Base-by-base conservation (phyloP, 2,113 vertebrate species). In the Saccopteryx bilineata region DNA sequence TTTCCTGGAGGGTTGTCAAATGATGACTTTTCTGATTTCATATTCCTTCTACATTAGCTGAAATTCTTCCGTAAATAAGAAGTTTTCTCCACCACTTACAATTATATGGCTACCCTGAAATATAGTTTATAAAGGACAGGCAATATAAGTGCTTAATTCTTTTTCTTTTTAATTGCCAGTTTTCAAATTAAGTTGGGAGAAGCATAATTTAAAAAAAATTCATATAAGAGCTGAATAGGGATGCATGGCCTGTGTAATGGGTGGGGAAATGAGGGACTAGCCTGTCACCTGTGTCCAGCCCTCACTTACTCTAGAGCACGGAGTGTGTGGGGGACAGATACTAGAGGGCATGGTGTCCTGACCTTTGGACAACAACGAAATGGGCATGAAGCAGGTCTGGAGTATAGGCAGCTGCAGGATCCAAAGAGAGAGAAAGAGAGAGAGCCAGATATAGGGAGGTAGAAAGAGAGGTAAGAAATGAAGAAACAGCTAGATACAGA, bases 121-220 rank as follows among this genome's bases (percentile, higher is more conserved):
- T 81, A 75, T 54, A 94, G 33, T 88, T 94, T 96, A 71, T 26
- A 66, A 31, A 92, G 39, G 46, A 86, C 26, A 93, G 54, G 48
- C 26, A 96, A 66, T 2, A 56, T 91, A 94, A 83, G 31, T 96
- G 8, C 56, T 65, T 93, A 54, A 74, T 91, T 95, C 21, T 48
- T 81, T 71, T 79, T 78, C 80, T 82, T 88, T 81, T 71, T 58
- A 81, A 75, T 71, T 86, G 61, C 11, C 48, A 90, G 90, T 68
- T 92, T 93, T 72, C 80, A 97, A n/a, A 90, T 54, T 75, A 93
- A 93, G 10, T 63, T 96, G n/a, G 12, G 54, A 96, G 61, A 90
- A 87, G 19, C 61, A 81, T 95, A 68, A 86, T 54, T 88, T 86
- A 1, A 7, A 86, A 71, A 94, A 19, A 2, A n/a, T 90, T 96